Conservation (phyloP, 2,888 invertebrate genomes). For the Prosapia bicincta region DNA sequence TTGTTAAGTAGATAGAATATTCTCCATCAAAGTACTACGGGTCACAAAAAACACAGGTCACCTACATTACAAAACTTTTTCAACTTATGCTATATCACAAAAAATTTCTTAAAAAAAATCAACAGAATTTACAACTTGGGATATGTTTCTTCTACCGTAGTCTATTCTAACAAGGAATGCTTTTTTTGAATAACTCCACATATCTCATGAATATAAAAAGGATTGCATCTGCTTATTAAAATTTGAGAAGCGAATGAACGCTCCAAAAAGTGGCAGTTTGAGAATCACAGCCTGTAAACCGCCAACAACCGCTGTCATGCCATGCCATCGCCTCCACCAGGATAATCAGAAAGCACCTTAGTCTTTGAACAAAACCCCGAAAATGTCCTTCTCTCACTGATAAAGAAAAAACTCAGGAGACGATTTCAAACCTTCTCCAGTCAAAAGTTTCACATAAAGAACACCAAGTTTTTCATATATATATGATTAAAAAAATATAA, state of each 20-base stretch:
- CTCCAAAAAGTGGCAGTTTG: constrained; percentile 38
- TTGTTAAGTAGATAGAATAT: too few relatives aligned
- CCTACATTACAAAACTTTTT: not conserved
- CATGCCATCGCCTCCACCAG: not conserved
- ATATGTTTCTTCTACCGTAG: constrained; percentile 37
- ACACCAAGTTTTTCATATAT: not conserved
- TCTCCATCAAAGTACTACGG: too few relatives aligned
- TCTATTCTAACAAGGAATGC: constrained; percentile 38
- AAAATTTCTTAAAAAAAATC: constrained; percentile 37
- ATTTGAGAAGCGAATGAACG: not conserved
- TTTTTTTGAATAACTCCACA: constrained; percentile 24
- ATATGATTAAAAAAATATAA: not conserved
- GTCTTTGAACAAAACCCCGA: not conserved
- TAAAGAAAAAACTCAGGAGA: not conserved
- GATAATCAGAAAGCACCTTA: not conserved
- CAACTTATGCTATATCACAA: constrained; percentile 38
- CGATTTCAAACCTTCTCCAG: not conserved
- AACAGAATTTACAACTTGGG: constrained; percentile 34
- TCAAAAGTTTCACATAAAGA: not conserved
- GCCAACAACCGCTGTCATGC: not conserved
- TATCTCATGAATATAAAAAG: constrained; percentile 22
- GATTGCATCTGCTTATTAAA: constrained; percentile 28
- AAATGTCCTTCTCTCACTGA: not conserved
- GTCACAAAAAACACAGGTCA: not conserved
- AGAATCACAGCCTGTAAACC: constrained; percentile 39